Percentiles rank a stretch among this genome's conserved stretches.
Conservation (phyloP, 2,797 vertebrate genomes). For the Loris lydekkerianus region DNA sequence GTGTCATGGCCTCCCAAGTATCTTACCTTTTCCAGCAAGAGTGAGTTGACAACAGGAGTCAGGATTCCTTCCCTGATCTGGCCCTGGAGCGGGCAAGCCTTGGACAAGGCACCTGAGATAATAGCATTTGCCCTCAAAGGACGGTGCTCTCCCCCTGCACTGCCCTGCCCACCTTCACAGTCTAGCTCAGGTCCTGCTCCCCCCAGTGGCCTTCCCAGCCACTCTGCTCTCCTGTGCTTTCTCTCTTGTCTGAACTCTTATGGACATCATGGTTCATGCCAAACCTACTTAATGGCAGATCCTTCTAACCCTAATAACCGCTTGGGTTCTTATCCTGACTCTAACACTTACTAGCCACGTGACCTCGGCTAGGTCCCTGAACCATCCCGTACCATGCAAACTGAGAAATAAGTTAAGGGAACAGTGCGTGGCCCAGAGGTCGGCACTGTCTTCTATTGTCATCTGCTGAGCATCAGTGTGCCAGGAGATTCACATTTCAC, state of each 20-base stretch:
- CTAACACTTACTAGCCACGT: not conserved
- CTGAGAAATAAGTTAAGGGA: not conserved
- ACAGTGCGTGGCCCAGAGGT: accelerated
- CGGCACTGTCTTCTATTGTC: not conserved
- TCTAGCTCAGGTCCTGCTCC: not conserved
- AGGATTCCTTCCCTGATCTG: not conserved
- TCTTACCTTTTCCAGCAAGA: not conserved
- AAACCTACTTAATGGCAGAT: not conserved
- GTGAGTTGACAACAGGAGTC: not conserved
- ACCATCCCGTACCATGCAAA: not conserved
- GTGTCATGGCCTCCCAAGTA: not conserved
- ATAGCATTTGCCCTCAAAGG: not conserved
- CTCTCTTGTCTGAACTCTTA: not conserved
- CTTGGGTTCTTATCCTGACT: not conserved
- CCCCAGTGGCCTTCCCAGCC: not conserved
- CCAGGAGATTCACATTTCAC: not conserved
- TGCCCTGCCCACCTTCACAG: not conserved
- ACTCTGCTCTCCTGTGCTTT: accelerated
- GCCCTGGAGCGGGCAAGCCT: not conserved
- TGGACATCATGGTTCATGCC: not conserved
- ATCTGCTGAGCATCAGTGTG: not conserved
- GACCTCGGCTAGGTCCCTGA: not conserved
- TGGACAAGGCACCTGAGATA: not conserved
- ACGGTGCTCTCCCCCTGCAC: not conserved
- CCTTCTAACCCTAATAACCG: not conserved